A percentile compares a stretch with the other conserved stretches of the same genome.
Conservation (phyloP, 2,888 invertebrate species). For the Drosophila borealis region DNA sequence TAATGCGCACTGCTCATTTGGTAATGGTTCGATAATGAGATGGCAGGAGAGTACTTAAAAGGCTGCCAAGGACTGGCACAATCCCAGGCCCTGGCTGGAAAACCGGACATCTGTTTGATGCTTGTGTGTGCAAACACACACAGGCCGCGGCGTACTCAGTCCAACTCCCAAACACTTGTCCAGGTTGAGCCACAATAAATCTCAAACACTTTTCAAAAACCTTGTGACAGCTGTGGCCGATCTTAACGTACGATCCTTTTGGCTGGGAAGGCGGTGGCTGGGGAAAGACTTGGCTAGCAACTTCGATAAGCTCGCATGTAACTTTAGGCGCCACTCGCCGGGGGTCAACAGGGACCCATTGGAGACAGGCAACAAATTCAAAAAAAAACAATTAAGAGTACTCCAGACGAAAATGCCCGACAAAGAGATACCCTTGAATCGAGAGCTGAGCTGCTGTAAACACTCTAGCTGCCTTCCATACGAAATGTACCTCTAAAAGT, state of each 20-base stretch:
- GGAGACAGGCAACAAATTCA: slow-evolving; percentile 9
- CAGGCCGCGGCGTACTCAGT: slow-evolving; percentile 6
- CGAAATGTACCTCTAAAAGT: too few relatives aligned
- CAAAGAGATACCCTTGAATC: too few relatives aligned
- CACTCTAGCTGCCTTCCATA: too few relatives aligned
- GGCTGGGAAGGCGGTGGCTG: not conserved
- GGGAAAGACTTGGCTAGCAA: slow-evolving; percentile 5
- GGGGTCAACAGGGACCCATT: slow-evolving; percentile 58
- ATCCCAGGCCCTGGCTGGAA: slow-evolving; percentile 60
- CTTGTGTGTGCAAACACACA: not conserved
- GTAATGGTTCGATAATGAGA: slow-evolving; percentile 82
- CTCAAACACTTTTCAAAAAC: slow-evolving; percentile 30
- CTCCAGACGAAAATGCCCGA: too few relatives aligned
- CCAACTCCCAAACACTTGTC: slow-evolving; percentile 34
- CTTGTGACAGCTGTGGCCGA: slow-evolving; percentile 46
- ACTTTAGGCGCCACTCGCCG: slow-evolving; percentile 71
- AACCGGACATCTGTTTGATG: slow-evolving; percentile 73
- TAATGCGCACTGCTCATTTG: slow-evolving; percentile 80
- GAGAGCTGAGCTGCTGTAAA: too few relatives aligned
- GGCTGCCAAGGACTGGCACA: slow-evolving; percentile 35
- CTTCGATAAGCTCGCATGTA: slow-evolving; percentile 55
- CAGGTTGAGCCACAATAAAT: slow-evolving; percentile 55
- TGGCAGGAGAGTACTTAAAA: slow-evolving; percentile 53
- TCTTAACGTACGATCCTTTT: slow-evolving; percentile 15
- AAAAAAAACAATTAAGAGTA: not conserved